Evolutionary conservation across 2,113 vertebrate genomes (phyloP), one percentile per base, ranked within the genome.

Genomic region (Aegypius monachus): DNA sequence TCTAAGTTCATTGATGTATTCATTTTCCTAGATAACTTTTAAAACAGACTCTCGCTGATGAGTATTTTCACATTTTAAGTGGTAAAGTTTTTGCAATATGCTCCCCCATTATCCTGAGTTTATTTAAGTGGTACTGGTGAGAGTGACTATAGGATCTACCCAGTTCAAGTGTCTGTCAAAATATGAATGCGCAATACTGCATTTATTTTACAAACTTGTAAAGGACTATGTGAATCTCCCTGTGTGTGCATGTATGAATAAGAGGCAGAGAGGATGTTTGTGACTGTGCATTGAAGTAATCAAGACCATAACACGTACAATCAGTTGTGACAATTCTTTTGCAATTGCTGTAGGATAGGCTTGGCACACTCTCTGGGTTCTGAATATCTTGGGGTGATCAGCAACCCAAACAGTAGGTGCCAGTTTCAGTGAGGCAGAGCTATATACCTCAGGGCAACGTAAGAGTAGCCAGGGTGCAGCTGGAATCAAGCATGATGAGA

Each of bases 311-410:
- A 45, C 36, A 16, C 2, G 48, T 17, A 19, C 25, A 20, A 77
- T 20, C 38, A 42, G 52, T 31, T 38, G 27, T 56, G 52, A 50
- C 36, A 50, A 45, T 52, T 83, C 29, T 36, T 67, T 62, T 45
- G 53, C 29, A 4, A 25, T 78, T 59, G 48, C 50, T 75, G 0
- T 14, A 11, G 50, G 29, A 45, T 14, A 40, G 26, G 42, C 71
- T 80, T 38, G 36, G 16, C 19, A 36, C 9, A 18, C 27, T 31
- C 63, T 48, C 38, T 50, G 36, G 29, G 31, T 67, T 61, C 23
- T 0, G 0, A 66, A 7, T 62, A 27, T 27, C n/a, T 32, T 14
- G 14, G 2, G 1, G 23, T 0, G 2, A 19, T 34, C 70, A 52
- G 34, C 42, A 86, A 4, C 36, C 27, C 63, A 61, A 32, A 29